Conservation (phyloP, 2,888 invertebrate species). For the Leptopilina drosophilae region DNA sequence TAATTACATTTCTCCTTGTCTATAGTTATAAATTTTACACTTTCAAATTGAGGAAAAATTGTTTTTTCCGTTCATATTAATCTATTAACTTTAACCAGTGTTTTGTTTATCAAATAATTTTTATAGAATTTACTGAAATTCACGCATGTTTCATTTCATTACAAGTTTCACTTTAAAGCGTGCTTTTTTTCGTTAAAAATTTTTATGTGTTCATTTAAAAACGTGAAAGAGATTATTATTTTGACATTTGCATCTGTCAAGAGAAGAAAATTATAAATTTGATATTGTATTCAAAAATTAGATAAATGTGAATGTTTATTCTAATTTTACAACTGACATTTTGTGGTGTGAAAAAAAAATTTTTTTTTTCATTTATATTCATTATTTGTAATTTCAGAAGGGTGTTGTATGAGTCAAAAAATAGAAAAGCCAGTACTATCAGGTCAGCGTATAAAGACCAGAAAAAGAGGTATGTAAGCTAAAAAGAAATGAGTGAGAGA, state of each 20-base stretch:
- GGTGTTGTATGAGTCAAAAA: conserved; percentile 99
- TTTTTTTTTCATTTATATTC: conserved; percentile 35
- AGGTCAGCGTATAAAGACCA: conserved; percentile 99
- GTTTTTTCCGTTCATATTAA: neutral
- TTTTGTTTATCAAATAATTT: conserved; percentile 3
- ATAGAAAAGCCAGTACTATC: conserved; percentile 99
- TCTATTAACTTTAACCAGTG: neutral
- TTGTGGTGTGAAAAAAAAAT: conserved; percentile 31
- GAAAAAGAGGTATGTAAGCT: conserved; percentile 94
- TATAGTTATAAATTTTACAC: no score
- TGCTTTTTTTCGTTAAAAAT: conserved; percentile 2
- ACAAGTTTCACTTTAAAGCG: conserved; percentile 11
- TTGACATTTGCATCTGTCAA: neutral
- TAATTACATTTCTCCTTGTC: conserved; percentile 42
- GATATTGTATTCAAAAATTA: neutral
- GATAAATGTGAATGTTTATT: neutral
- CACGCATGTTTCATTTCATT: neutral
- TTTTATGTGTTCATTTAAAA: neutral
- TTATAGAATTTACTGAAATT: neutral
- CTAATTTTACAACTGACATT: conserved; percentile 42
- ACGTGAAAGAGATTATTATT: neutral
- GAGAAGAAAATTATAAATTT: neutral
- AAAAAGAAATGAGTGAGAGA: neutral
- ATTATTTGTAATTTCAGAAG: conserved; percentile 82
- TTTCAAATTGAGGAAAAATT: neutral